A percentile compares a stretch with the other conserved stretches of the same genome.
phyloP scores from a whole-genome alignment of 2,797 vertebrate species.

The Adrianichthys oophorus region DNA sequence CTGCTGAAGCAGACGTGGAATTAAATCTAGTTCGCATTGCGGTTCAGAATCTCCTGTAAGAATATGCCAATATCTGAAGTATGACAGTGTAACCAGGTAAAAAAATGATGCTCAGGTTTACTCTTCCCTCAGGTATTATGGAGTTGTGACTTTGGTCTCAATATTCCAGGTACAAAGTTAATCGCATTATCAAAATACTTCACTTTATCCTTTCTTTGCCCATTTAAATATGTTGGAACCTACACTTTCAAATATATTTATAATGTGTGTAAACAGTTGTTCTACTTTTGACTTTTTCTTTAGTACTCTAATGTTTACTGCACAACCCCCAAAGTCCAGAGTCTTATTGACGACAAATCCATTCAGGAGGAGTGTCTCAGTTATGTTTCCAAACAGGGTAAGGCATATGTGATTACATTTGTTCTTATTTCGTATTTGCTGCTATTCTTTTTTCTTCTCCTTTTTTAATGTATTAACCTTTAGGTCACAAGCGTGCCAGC shows the following conservation, averaged over 20 bases:
- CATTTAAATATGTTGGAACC: neutral
- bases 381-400: constrained; percentile 93
- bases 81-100: neutral
- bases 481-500: constrained; percentile 91
- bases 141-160: constrained; percentile 91
- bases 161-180: constrained; percentile 90
- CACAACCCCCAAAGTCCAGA: constrained; percentile 94
- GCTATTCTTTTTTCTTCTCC: neutral
- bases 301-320: constrained; percentile 99
- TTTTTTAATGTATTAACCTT: constrained; percentile 2
- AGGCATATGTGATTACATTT: neutral
- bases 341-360: constrained; percentile 92
- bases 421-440: neutral
- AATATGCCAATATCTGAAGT: constrained; percentile 27
- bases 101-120: too few relatives aligned
- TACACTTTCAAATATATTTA: constrained; percentile 6
- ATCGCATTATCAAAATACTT: neutral
- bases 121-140: constrained; percentile 87
- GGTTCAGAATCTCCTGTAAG: constrained; percentile 96
- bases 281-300: constrained; percentile 2
- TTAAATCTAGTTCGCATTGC: constrained; percentile 97
- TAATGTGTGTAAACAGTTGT: neutral
- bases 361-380: constrained; percentile 94
- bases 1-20: constrained; percentile 95
- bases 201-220: neutral